A percentile compares a stretch with the other conserved stretches of the same genome.
phyloP scores from a whole-genome alignment of 2,113 vertebrate species.

The Phylloscopus trochiloides region DNA sequence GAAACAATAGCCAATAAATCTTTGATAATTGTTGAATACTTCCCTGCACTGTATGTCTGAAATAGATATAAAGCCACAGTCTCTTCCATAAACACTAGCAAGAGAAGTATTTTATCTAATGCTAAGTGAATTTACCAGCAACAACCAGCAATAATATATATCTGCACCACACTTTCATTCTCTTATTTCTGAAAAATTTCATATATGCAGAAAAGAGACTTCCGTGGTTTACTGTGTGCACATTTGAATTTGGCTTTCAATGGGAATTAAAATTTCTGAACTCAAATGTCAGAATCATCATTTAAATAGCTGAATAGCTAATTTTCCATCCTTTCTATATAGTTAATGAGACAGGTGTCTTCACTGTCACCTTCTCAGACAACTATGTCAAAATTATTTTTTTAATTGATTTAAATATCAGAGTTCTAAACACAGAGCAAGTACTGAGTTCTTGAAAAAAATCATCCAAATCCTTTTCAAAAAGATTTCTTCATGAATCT shows the following conservation, averaged over 20 bases:
- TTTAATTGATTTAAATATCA: background rate
- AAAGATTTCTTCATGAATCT: background rate
- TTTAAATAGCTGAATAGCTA: background rate
- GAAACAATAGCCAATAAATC: background rate
- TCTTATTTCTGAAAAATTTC: background rate
- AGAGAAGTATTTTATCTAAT: constrained; percentile 8
- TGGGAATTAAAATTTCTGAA: background rate
- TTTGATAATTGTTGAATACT: constrained; percentile 4
- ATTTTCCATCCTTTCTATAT: background rate
- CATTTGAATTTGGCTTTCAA: background rate
- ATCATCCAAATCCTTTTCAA: background rate
- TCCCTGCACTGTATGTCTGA: background rate
- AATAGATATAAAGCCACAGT: background rate
- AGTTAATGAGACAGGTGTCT: background rate
- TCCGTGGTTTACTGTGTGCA: background rate
- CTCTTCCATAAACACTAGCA: background rate
- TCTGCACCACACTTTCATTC: background rate
- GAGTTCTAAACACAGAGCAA: background rate
- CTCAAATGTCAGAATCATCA: background rate
- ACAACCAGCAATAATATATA: background rate
- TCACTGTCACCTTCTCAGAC: background rate
- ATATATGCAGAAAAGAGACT: background rate
- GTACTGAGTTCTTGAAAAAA: background rate
- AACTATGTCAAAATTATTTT: background rate
- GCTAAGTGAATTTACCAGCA: background rate